Conservation (phyloP, 2,113 vertebrate genomes). For the Odocoileus virginianus region DNA sequence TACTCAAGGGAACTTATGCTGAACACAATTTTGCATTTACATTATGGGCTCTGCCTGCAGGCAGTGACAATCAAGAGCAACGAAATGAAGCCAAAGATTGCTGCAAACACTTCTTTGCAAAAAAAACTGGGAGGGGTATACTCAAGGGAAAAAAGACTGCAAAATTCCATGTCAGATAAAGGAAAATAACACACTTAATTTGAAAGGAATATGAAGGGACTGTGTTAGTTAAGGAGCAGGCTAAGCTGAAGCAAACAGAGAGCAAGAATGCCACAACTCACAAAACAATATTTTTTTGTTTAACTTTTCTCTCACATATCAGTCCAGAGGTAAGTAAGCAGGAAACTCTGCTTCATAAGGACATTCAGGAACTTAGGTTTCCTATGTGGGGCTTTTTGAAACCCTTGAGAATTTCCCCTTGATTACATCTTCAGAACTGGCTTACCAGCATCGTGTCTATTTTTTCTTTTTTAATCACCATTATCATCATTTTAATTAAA, state of each 20-base stretch:
- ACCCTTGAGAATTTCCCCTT: background rate
- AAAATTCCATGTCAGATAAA: slow-evolving; percentile 19
- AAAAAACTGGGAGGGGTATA: background rate
- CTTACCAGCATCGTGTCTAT: background rate
- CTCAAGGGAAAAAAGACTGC: slow-evolving; percentile 30
- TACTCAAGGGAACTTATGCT: slow-evolving; percentile 40
- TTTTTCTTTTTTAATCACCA: background rate
- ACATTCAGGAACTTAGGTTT: background rate
- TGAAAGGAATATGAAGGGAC: slow-evolving; percentile 2
- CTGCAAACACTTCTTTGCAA: slow-evolving; percentile 15
- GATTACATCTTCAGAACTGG: background rate
- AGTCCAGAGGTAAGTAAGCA: background rate
- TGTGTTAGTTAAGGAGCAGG: background rate
- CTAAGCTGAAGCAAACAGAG: slow-evolving; percentile 34
- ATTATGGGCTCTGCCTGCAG: slow-evolving; percentile 47
- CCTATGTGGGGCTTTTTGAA: background rate
- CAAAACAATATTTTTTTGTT: background rate
- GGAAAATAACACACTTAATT: slow-evolving; percentile 31
- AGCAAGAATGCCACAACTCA: background rate
- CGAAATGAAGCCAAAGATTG: slow-evolving; percentile 48
- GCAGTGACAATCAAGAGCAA: slow-evolving; percentile 46
- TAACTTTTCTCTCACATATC: background rate
- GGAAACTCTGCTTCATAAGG: background rate
- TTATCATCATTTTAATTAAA: background rate
- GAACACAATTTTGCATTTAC: slow-evolving; percentile 54